Conservation (phyloP, 2,888 invertebrate species). For the Phorcus lineatus region DNA sequence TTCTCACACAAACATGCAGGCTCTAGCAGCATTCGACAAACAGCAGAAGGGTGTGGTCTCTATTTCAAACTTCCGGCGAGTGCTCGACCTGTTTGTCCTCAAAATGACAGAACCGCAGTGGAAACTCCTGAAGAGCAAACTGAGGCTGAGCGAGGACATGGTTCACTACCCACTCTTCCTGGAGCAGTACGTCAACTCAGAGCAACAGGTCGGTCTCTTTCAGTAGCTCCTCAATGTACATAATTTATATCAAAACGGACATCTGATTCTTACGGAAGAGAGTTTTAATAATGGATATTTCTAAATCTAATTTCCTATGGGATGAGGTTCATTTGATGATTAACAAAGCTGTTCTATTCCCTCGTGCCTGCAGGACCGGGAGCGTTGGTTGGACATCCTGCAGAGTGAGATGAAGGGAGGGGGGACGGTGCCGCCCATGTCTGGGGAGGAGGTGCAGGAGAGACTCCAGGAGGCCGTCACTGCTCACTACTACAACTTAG, state of each 20-base stretch:
- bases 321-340: neutral
- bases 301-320: too few relatives aligned
- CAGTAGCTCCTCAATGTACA: too few relatives aligned
- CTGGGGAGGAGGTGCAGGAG: conserved; percentile 62
- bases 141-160: conserved; percentile 53
- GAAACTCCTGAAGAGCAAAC: conserved; percentile 57
- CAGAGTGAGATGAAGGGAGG: conserved; percentile 50
- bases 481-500: conserved; percentile 58
- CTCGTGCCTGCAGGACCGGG: conserved; percentile 4
- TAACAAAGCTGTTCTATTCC: neutral
- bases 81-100: conserved; percentile 72
- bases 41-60: conserved; percentile 58
- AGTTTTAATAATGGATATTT: too few relatives aligned
- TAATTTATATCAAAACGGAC: too few relatives aligned
- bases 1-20: conserved; percentile 62
- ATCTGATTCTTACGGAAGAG: too few relatives aligned
- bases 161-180: conserved; percentile 67
- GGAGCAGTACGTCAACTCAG: conserved; percentile 51
- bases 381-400: conserved; percentile 58
- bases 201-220: conserved; percentile 48
- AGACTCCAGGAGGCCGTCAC: conserved; percentile 65
- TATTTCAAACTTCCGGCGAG: conserved; percentile 64
- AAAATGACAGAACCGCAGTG: conserved; percentile 70
- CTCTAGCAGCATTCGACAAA: conserved; percentile 71
- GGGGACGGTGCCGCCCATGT: conserved; percentile 39